Conservation (phyloP, 2,797 vertebrate genomes). For the Muscicapa striata region DNA sequence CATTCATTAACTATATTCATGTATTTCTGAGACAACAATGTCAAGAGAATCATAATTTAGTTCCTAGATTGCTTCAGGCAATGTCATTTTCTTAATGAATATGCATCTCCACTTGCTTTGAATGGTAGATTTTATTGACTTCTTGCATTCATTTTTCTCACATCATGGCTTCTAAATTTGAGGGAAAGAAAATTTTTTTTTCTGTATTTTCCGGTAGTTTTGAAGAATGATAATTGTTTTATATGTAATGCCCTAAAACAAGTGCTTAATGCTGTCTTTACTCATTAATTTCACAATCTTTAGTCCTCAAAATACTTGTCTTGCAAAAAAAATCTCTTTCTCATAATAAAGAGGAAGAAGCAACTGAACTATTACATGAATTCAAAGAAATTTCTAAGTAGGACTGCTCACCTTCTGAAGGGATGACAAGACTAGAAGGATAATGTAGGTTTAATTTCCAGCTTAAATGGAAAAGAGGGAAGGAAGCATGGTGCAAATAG, state of each 20-base stretch:
- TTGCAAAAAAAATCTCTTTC: not conserved
- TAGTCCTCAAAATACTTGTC: not conserved
- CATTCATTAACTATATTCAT: not conserved
- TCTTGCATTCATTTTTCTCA: not conserved
- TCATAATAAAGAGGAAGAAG: not conserved
- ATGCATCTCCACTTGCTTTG: not conserved
- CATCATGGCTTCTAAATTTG: not conserved
- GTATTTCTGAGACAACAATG: not conserved
- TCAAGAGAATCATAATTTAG: not conserved
- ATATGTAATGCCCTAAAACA: not conserved
- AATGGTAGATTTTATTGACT: not conserved
- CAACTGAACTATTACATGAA: not conserved
- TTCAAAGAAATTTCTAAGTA: not conserved
- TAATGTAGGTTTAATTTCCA: not conserved
- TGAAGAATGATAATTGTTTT: not conserved
- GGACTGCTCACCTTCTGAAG: not conserved
- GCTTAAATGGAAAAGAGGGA: not conserved
- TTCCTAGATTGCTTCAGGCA: not conserved
- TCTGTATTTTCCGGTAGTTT: not conserved
- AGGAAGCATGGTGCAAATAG: not conserved
- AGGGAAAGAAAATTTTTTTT: not conserved
- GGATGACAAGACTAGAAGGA: not conserved
- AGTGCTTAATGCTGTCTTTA: not conserved
- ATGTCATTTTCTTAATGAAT: not conserved
- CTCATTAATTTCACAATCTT: not conserved